Evolutionary conservation across 2,888 invertebrate species (phyloP), one percentile per base, ranked within the genome.

Genomic region (Mythimna vitellina): DNA sequence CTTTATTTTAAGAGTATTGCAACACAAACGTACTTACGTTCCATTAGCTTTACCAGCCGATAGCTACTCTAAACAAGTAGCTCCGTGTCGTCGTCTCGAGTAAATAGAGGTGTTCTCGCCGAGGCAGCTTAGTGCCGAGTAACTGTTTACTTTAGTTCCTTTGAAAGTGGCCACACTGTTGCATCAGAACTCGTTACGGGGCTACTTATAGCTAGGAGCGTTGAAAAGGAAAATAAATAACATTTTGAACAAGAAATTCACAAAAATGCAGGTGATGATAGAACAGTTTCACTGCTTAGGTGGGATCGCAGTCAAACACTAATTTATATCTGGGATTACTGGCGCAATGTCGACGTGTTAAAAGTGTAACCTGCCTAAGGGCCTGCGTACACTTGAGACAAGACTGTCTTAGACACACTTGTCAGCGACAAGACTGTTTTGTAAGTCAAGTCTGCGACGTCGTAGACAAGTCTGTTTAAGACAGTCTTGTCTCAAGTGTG

Each of bases 11-110:
- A 54, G 7, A 42, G 54, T 20, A 22, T 22, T 32, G 38, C 54
- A 63, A 73, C 25, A 42, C 54, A 63, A 76, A 56, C 57, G 20
- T 29, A 62, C 51, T 75, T 22, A 53, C 8, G 51, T 58, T 76
- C 58, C 63, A 67, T 80, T 75, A 80, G 46, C 35, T 61, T 67
- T 60, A 67, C 38, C 35, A 65, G 57, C 14, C 35, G 12, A 32
- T 67, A 29, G 7, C 76, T 54, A 42, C 29, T 63, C 8, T 38
- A 12, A 8, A 8, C 53, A 42, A 64, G 32, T 46, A 29, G n/a
- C 29, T 22, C 4, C 22, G n/a, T 35, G 1, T 22, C 8, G 1
- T 29, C 8, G 22, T 12, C 7, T n/a, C 29, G 53, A 67, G 67
- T 46, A 67, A 67, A 69, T 53, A 63, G 22, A 69, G 61, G 46